Conservation (phyloP, 2,113 vertebrate genomes). For the Poicephalus meyeri region DNA sequence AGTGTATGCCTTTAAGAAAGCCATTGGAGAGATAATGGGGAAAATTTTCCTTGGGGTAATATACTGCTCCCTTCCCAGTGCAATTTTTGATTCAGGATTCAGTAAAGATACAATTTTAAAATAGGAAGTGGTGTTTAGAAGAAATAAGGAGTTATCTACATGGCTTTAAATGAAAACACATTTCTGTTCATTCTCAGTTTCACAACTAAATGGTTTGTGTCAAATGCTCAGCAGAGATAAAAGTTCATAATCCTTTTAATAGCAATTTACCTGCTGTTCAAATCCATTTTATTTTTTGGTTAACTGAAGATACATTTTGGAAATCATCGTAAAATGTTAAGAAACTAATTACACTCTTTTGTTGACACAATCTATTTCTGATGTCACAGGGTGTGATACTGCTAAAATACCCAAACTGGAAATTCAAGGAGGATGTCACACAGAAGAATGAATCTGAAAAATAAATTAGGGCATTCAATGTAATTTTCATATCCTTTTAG, state of each 20-base stretch:
- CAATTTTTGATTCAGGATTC: neutral
- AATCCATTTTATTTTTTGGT: neutral
- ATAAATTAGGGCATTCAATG: neutral
- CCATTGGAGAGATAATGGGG: neutral
- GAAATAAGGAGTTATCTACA: neutral
- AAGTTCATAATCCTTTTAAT: constrained; percentile 30
- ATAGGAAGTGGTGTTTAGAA: neutral
- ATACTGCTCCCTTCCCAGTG: neutral
- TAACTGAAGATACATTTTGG: neutral
- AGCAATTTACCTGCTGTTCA: neutral
- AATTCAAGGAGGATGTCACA: neutral
- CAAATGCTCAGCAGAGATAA: neutral
- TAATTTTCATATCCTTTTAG: neutral
- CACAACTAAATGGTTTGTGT: constrained; percentile 1
- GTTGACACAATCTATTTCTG: neutral
- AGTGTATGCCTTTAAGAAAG: neutral
- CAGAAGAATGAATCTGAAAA: neutral
- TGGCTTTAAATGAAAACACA: neutral
- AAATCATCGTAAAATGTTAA: neutral
- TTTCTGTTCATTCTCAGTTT: constrained; percentile 12
- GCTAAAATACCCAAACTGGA: neutral
- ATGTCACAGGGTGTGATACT: neutral
- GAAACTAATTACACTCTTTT: neutral
- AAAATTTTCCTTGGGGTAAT: neutral
- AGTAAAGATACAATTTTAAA: neutral